Evolutionary conservation across 2,888 invertebrate species (phyloP).

Genomic region (Callinectes sapidus): DNA sequence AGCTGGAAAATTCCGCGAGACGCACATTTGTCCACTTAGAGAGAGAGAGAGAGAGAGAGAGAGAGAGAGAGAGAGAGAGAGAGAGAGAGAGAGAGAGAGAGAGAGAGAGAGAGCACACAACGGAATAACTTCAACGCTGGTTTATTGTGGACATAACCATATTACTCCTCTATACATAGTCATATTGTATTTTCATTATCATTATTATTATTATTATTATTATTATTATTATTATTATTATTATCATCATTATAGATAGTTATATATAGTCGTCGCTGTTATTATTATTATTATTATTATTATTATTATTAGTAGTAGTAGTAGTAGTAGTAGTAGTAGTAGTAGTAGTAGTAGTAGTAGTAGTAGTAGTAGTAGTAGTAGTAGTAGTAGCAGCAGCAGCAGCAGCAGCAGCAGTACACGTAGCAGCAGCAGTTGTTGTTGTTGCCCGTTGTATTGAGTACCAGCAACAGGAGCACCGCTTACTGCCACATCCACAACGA

Average conservation of each 20-base stretch:
- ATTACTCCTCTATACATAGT: too few relatives aligned
- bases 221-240: too few relatives aligned
- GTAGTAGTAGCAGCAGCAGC: neutral
- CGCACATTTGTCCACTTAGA: neutral
- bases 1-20: neutral
- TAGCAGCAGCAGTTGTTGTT: neutral
- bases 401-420: neutral
- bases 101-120: neutral
- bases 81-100: constrained; percentile 10
- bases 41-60: constrained; percentile 25
- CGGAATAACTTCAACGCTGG: too few relatives aligned
- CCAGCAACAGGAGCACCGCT: neutral
- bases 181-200: too few relatives aligned
- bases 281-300: too few relatives aligned
- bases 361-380: neutral
- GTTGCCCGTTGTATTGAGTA: too few relatives aligned
- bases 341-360: constrained; percentile 39
- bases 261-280: too few relatives aligned
- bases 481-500: neutral
- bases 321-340: constrained; percentile 47
- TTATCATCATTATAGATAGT: too few relatives aligned
- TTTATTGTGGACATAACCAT: too few relatives aligned
- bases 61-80: constrained; percentile 25
- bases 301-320: neutral
- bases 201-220: too few relatives aligned